Percentiles rank a stretch among this genome's conserved stretches.
Conservation (phyloP, 2,888 invertebrate species). For the Parnassius apollo region DNA sequence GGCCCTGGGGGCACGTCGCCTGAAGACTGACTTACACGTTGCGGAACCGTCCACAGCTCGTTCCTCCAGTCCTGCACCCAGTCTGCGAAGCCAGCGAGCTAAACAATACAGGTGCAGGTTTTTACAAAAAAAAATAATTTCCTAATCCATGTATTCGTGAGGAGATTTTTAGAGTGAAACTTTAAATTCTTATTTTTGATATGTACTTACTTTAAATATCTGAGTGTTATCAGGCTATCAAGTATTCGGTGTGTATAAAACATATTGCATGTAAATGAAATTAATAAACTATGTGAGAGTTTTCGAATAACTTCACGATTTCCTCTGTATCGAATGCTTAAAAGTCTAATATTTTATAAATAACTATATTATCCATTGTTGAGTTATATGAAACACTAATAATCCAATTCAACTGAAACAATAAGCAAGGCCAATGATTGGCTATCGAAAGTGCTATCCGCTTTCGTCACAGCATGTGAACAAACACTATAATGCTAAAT, state of each 20-base stretch:
- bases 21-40: conserved; percentile 79
- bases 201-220: conserved; percentile 22
- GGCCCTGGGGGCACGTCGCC: conserved; percentile 77
- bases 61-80: conserved; percentile 72
- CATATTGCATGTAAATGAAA: conserved; percentile 17
- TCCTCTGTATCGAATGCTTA: conserved; percentile 1
- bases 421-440: conserved; percentile 20
- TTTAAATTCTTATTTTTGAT: conserved; percentile 4
- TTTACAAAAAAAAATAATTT: background rate
- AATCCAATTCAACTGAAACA: conserved; percentile 14
- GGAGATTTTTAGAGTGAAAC: background rate
- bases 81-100: conserved; percentile 77
- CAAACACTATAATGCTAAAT: conserved; percentile 33
- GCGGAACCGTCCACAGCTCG: conserved; percentile 63
- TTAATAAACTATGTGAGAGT: conserved; percentile 9
- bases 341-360: background rate
- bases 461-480: conserved; percentile 24
- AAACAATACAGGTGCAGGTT: conserved; percentile 73
- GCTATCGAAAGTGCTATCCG: conserved; percentile 17
- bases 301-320: conserved; percentile 1
- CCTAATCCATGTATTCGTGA: background rate
- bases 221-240: conserved; percentile 39
- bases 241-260: conserved; percentile 11
- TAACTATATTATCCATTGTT: conserved; percentile 10
- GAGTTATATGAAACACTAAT: conserved; percentile 12